Evolutionary conservation across 2,888 invertebrate genomes (phyloP), one percentile per base, ranked within the genome.

Genomic region (Odontocolon sp.): DNA sequence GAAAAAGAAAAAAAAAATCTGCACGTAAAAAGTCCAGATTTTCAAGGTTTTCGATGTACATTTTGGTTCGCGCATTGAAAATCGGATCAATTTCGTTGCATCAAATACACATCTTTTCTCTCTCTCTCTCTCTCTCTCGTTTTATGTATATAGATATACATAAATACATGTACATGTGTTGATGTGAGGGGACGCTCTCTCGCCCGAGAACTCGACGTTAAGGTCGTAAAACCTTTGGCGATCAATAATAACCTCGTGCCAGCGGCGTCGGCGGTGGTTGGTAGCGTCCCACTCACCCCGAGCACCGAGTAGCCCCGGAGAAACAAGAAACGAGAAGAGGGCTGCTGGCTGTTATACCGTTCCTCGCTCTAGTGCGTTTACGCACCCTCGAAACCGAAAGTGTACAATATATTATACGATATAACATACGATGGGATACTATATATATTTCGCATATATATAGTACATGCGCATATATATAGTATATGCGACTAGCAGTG

Each of bases 241-340:
- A 87, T 88, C 88, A 86, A 88, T 88, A 87, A 84, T 84, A 85
- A 85, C 81, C 81, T 85, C 83, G 84, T 84, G 82, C 81, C 82
- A 69, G 73, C 63, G 71, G 69, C 38, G 36, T 33, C 50, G 56
- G 67, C n/a, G 61, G 67, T 63, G 47, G 31, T 45, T 54, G 71
- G 36, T 2, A 67, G 61, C 50, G 31, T 8, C 69, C 69, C 63
- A 50, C 59, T 71, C 56, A 57, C 68, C 66, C 66, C 64, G 54
- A 77, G 59, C 61, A 36, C 47, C 52, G 52, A 33, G 59, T 56
- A 23, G 40, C 28, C 45, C 9, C 36, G 21, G 14, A 23, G 31
- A 38, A 21, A 63, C 28, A 40, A 31, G 26, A 38, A 28, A 36
- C 54, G 38, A 33, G 50, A 31, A 52, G 47, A 69, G 64, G 64